A percentile compares a stretch with the other conserved stretches of the same genome.
Conservation (phyloP, 2,797 vertebrate species). For the Cossypha dichroa region DNA sequence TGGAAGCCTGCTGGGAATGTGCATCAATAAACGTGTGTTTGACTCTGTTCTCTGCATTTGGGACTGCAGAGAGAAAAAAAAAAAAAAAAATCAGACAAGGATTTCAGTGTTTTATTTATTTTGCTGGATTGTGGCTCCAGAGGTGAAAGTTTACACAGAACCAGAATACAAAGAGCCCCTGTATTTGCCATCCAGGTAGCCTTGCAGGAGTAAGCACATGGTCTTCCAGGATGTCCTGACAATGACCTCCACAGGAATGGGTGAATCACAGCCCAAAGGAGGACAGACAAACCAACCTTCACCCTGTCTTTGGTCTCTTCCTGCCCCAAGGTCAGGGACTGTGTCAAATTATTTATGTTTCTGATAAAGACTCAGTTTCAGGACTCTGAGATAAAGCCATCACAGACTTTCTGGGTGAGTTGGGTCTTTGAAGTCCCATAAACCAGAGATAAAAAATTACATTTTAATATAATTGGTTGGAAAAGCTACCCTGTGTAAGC, state of each 20-base stretch:
- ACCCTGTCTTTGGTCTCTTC: background rate
- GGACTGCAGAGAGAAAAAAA: background rate
- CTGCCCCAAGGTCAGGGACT: conserved; percentile 16
- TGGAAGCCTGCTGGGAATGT: conserved; percentile 44
- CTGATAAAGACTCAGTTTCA: conserved; percentile 23
- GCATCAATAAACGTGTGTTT: conserved; percentile 47
- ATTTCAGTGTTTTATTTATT: conserved; percentile 53
- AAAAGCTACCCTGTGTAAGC: background rate
- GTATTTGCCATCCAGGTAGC: conserved; percentile 12
- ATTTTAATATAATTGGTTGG: background rate
- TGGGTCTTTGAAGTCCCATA: conserved; percentile 16
- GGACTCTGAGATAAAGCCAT: background rate
- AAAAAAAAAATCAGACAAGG: conserved; percentile 8
- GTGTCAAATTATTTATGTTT: conserved; percentile 41
- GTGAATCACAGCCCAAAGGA: background rate
- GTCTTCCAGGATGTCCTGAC: background rate
- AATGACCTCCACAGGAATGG: conserved; percentile 22
- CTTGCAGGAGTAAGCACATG: background rate
- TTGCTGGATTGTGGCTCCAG: background rate
- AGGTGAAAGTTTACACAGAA: conserved; percentile 33
- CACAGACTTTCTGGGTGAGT: background rate
- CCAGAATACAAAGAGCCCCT: conserved; percentile 33
- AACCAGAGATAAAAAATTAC: background rate
- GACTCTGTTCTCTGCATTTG: background rate
- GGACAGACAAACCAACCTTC: conserved; percentile 37